Evolutionary conservation across 30 jellyfish, hydroid and myxozoan genomes (phyloP).

Genomic region (Rhopilema esculentum): DNA sequence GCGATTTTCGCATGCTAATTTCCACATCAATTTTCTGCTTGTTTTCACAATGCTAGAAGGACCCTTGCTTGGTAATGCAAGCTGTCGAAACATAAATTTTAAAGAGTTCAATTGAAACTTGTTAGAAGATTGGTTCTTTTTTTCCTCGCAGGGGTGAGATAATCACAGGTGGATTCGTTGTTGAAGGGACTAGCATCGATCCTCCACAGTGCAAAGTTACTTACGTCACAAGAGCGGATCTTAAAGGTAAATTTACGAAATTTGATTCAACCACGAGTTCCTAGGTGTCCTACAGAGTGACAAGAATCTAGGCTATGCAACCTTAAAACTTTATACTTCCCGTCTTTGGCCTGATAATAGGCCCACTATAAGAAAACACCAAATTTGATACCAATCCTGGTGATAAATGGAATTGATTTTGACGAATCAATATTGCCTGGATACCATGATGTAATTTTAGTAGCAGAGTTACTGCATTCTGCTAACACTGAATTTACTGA

Average conservation of each 20-base stretch:
- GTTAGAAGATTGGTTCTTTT: background rate
- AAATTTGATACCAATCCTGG: too few relatives aligned
- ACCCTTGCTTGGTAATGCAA: too few relatives aligned
- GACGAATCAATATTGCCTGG: too few relatives aligned
- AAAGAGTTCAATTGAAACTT: background rate
- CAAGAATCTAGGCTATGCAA: background rate
- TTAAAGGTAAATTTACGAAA: constrained; percentile 61
- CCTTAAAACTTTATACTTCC: background rate
- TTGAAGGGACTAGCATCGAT: constrained; percentile 62
- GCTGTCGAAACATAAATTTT: too few relatives aligned
- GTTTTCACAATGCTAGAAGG: too few relatives aligned
- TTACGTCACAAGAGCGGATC: constrained; percentile 90
- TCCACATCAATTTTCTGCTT: too few relatives aligned
- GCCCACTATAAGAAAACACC: background rate
- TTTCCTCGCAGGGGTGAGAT: constrained; percentile 80
- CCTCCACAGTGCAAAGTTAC: constrained; percentile 83
- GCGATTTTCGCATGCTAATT: too few relatives aligned
- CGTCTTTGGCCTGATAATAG: too few relatives aligned
- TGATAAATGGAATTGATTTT: background rate
- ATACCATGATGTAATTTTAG: too few relatives aligned
- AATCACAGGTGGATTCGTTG: constrained; percentile 83
- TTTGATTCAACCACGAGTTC: background rate
- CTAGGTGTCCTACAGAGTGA: background rate
- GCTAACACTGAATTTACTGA: too few relatives aligned
- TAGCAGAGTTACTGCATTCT: too few relatives aligned